Percentiles rank a stretch among this genome's conserved stretches.
Conservation (phyloP, 2,113 vertebrate genomes). For the Oreotrochilus melanogaster region DNA sequence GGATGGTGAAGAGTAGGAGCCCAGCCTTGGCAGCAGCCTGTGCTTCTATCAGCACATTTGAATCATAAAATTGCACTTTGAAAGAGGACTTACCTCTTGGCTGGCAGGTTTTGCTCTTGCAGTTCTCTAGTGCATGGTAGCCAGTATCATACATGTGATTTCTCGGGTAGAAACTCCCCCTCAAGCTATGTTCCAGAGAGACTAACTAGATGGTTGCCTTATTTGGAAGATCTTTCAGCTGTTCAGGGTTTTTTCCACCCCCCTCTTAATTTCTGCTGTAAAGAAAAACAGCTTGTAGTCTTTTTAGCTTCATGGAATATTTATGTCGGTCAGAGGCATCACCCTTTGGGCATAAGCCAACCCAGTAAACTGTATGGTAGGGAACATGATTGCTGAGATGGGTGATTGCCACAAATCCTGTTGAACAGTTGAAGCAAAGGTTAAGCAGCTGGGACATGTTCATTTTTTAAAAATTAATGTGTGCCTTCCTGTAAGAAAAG, state of each 20-base stretch:
- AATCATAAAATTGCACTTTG: not conserved
- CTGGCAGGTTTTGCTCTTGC: not conserved
- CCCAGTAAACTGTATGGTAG: not conserved
- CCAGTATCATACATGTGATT: not conserved
- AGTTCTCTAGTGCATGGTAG: not conserved
- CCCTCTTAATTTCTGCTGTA: not conserved
- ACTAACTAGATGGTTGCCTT: slow-evolving; percentile 6
- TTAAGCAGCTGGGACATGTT: not conserved
- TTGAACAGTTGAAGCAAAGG: not conserved
- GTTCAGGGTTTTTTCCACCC: not conserved
- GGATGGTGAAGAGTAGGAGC: not conserved
- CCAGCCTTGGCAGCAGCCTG: not conserved
- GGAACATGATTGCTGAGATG: not conserved
- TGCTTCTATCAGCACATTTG: not conserved
- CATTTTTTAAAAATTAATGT: not conserved
- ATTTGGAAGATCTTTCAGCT: not conserved
- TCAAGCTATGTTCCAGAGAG: slow-evolving; percentile 17
- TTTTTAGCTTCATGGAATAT: slow-evolving; percentile 22
- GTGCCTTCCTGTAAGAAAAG: not conserved
- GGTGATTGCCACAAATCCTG: not conserved
- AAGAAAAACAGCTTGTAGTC: not conserved
- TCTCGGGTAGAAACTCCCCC: not conserved
- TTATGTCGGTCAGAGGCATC: not conserved
- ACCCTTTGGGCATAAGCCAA: slow-evolving; percentile 8
- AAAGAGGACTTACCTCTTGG: not conserved